Base-by-base conservation (phyloP, 2,888 invertebrate species). In the Drosophila putrida region DNA sequence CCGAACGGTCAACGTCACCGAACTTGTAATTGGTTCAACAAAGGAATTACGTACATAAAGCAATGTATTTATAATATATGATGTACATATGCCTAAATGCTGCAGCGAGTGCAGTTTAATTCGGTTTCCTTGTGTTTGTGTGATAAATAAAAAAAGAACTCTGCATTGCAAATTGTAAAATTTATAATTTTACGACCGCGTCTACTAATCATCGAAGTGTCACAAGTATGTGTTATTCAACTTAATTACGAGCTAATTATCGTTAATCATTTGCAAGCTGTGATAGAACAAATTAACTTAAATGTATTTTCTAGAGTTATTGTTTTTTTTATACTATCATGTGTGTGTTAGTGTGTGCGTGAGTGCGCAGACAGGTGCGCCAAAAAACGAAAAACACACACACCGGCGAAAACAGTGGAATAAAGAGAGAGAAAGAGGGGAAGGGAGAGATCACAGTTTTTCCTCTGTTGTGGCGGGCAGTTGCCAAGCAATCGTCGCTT, bases 1-100 rank as follows among this genome's bases (percentile, higher is more conserved):
- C 43, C 39, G 74, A 71, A 46, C 72, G 76, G 75, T 65, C 80
- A 80, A 81, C 81, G 84, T 81, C 81, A 81, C 62, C 76, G 80
- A 79, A 72, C 55, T 47, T 71, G 61, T 75, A 82, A 80, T 82
- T 80, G 69, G 57, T 66, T 49, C 50, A 78, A 70, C 66, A 71
- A 73, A 59, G 73, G 59, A 72, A 76, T 69, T 72, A 61, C 69
- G 33, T 55, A 25, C 10, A 53, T 49, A 33, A 28, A 53, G 46
- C 50, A 31, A 62, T 73, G 58, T 41, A 57, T 39, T 55, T 43
- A 44, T 60, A 58, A 41, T 44, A 44, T 55, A 20, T 20, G 20
- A 20, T 20, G 20, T 20, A 55, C 11, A 20, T 20, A 44, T 36
- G 55, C 27, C 15, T 44, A 28, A 44, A 36, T 33, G 53, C 51